A percentile compares a stretch with the other conserved stretches of the same genome.
Evolutionary conservation across 2,113 vertebrate genomes (phyloP).

Genomic region (Apodemus speciosus): DNA sequence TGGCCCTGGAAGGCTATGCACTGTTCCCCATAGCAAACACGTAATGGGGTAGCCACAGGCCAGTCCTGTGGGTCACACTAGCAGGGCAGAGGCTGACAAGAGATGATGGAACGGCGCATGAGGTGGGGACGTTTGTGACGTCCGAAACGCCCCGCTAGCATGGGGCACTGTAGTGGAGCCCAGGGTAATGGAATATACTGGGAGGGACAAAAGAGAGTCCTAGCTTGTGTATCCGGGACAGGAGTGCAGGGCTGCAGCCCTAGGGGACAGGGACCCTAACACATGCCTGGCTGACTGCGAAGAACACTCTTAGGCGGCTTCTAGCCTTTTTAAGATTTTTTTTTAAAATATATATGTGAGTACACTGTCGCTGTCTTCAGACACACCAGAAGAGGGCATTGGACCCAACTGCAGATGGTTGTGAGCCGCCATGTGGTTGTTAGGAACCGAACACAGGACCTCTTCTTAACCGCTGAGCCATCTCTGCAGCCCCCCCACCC

Average conservation of each 20-base stretch:
- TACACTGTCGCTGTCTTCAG: too few species aligned
- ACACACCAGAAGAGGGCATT: too few species aligned
- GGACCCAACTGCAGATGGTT: too few species aligned
- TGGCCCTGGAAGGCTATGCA: too few species aligned
- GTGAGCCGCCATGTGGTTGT: too few species aligned
- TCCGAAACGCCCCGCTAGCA: not conserved
- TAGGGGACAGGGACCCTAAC: not conserved
- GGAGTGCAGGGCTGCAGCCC: not conserved
- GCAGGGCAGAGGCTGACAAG: accelerated
- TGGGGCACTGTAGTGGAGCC: not conserved
- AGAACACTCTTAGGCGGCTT: not conserved
- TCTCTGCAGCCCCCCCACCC: too few species aligned
- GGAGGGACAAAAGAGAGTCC: not conserved
- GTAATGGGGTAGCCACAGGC: not conserved
- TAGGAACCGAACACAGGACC: too few species aligned
- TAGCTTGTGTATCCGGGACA: not conserved
- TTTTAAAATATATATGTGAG: too few species aligned
- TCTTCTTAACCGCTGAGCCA: too few species aligned
- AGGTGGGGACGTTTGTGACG: not conserved
- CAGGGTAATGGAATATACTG: not conserved
- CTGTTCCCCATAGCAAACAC: not conserved
- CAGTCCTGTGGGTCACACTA: not conserved
- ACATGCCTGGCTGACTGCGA: not conserved
- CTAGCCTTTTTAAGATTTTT: not conserved
- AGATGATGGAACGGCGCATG: not conserved